A percentile compares a stretch with the other conserved stretches of the same genome.
These are phyloP conservation scores for Laodelphax striatellus DNA, from an alignment of 1,140 invertebrate genomes.

Conservation along the genomic window DNA sequence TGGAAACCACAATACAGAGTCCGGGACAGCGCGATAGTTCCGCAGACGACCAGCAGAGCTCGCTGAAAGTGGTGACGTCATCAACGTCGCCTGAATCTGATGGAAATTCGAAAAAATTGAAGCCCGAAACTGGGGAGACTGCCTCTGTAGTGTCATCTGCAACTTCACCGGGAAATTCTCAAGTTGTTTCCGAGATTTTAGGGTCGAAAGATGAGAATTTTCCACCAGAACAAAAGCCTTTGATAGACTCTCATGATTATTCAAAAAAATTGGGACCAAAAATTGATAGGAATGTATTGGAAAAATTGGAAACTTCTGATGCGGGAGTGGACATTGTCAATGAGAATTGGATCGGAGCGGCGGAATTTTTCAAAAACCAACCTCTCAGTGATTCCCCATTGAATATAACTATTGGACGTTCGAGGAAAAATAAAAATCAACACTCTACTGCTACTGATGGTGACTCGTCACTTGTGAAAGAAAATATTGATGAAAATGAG, in stretches of 20 bases:
- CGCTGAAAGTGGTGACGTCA: background rate
- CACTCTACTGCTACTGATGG: too few relatives aligned
- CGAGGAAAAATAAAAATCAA: too few relatives aligned
- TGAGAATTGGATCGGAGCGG: background rate
- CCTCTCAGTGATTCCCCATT: background rate
- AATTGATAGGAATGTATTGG: too few relatives aligned
- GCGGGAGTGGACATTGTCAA: background rate
- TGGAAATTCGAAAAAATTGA: background rate
- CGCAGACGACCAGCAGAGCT: background rate
- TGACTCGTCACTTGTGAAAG: too few relatives aligned
- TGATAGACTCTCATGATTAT: background rate
- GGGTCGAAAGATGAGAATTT: background rate
- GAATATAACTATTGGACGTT: too few relatives aligned
- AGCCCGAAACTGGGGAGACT: background rate
- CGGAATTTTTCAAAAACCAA: background rate
- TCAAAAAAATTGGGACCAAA: background rate
- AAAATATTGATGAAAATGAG: too few relatives aligned
- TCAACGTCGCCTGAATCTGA: background rate
- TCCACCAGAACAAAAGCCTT: background rate
- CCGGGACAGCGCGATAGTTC: background rate
- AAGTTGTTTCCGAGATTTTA: background rate
- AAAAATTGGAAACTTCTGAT: background rate
- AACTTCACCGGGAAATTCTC: too few relatives aligned
- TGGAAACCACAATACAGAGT: constrained; percentile 7
- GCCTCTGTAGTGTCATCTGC: too few relatives aligned